Evolutionary conservation across 2,888 invertebrate genomes (phyloP), one percentile per base, ranked within the genome.

Genomic region (Acronicta aceris): DNA sequence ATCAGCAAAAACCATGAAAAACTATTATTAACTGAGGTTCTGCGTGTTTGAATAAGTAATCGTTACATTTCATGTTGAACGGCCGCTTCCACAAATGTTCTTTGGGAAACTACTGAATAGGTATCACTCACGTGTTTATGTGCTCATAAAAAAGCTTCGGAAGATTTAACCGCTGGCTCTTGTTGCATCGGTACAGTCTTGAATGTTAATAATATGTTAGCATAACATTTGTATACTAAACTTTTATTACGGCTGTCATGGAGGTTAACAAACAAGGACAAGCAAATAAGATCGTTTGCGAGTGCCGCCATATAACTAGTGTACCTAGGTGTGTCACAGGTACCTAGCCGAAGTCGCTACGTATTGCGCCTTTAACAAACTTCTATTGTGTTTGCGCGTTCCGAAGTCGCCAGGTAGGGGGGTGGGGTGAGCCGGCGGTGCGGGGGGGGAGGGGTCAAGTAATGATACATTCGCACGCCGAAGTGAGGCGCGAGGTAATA

Each of bases 401-500:
- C 62, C 45, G 50, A 58, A 66, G 69, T 67, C 58, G 67, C 55
- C 65, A 59, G 62, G 41, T 63, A 9, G 68, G 62, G 64, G 53
- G 51, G 64, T 42, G 65, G 66, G 64, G 59, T 64, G 54, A 64
- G 55, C 58, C 59, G 59, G 60, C 56, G 21, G 53, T 42, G 51
- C 51, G 62, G 50, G 61, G 54, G 66, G 55, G 59, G 58, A 62
- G 71, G 60, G 76, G 74, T 74, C 81, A 61, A 85, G 90, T 91
- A 92, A 93, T 94, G 92, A 94, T 94, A 93, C 94, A 93, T 93
- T 90, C 92, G 76, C 73, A 76, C 79, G 89, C 85, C 89, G 87
- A 87, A 91, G 86, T 90, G 91, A 91, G 92, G 90, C 89, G 91
- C 93, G 93, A 94, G 92, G 92, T 95, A 95, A 95, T 95, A 95